These are phyloP conservation scores for Pollenia amentaria DNA, from an alignment of 2,888 invertebrate species.

Conservation along the genomic window DNA sequence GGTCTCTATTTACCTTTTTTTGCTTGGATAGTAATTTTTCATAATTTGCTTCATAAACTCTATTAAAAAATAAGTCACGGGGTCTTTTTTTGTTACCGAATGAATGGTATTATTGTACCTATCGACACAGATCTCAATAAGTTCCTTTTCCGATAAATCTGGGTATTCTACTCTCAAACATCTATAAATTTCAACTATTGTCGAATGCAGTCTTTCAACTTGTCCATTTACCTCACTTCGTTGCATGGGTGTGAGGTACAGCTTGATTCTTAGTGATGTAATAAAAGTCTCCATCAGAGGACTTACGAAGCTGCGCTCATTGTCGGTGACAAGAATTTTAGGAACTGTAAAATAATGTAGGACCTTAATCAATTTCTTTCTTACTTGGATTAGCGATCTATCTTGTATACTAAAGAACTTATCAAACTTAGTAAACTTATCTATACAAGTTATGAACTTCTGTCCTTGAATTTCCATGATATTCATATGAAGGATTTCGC, in stretches of 20 bases:
- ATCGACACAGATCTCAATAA: background rate
- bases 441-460: background rate
- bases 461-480: conserved; percentile 15
- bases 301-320: conserved; percentile 5
- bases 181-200: background rate
- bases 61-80: conserved; percentile 17
- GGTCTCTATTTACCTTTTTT: background rate
- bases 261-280: background rate
- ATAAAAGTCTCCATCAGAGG: background rate
- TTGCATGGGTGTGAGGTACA: background rate
- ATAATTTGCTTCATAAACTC: background rate
- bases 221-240: background rate
- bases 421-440: conserved; percentile 1
- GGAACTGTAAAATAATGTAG: conserved; percentile 1
- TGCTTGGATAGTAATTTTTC: background rate
- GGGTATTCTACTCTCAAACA: background rate
- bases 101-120: too few species aligned
- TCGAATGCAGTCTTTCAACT: too few species aligned
- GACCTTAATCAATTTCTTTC: background rate
- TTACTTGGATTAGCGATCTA: background rate
- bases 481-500: too few species aligned
- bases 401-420: background rate
- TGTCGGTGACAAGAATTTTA: conserved; percentile 1
- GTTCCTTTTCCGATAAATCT: background rate
- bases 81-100: background rate